These are phyloP conservation scores for Holcopasites calliopsidis DNA, from an alignment of 1,140 invertebrate species.

Conservation along the genomic window DNA sequence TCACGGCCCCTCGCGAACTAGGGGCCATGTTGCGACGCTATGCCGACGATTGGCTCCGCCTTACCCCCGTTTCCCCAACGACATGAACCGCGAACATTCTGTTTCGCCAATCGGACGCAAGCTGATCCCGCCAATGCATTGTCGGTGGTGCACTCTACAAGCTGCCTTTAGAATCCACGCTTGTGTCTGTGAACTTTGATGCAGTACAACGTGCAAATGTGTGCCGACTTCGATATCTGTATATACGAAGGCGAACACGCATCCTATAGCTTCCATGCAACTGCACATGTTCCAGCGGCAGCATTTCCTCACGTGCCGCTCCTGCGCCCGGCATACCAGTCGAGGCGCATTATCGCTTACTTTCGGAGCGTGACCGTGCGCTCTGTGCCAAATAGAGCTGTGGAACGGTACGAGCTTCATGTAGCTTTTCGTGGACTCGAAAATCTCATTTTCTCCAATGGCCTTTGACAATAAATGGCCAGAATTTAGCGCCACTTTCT, in stretches of 20 bases:
- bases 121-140: slow-evolving; percentile 34
- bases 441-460: not conserved
- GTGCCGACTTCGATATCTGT: not conserved
- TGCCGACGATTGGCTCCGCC: slow-evolving; percentile 54
- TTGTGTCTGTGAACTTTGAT: not conserved
- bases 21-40: slow-evolving; percentile 63
- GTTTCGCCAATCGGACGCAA: slow-evolving; percentile 14
- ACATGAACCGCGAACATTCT: slow-evolving; percentile 5
- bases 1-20: slow-evolving; percentile 64
- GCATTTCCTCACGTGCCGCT: slow-evolving; percentile 44
- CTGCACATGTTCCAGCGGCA: slow-evolving; percentile 19
- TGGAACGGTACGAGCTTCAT: slow-evolving; percentile 12
- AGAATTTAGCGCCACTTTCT: too few relatives aligned
- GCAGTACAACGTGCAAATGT: not conserved
- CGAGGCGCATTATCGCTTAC: slow-evolving; percentile 46
- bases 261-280: slow-evolving; percentile 7
- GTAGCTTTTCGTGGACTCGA: not conserved
- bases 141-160: slow-evolving; percentile 11
- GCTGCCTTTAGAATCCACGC: not conserved
- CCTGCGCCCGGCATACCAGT: slow-evolving; percentile 20
- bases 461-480: too few relatives aligned
- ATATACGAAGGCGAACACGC: not conserved
- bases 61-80: slow-evolving; percentile 29
- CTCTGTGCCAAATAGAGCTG: slow-evolving; percentile 17
- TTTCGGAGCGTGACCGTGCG: slow-evolving; percentile 31